phyloP scores from a whole-genome alignment of 2,888 invertebrate genomes.

The Drosophila barbarae region DNA sequence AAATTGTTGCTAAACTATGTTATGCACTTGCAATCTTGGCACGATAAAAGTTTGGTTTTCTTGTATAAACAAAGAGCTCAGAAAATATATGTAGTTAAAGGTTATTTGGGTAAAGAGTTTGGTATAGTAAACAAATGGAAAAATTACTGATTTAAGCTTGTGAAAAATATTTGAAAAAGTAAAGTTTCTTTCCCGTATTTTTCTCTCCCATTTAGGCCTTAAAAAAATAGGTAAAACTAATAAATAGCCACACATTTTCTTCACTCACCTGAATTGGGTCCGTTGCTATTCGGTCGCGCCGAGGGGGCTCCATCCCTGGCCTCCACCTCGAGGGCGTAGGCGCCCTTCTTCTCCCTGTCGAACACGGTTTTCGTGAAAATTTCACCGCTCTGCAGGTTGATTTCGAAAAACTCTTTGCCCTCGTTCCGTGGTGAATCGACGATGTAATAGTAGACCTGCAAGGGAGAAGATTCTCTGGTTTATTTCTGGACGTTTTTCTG shows the following conservation, averaged over 20 bases:
- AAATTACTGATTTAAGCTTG: neutral
- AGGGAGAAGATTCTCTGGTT: constrained; percentile 27
- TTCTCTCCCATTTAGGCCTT: neutral
- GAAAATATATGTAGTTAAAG: neutral
- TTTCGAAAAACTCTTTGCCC: constrained; percentile 97
- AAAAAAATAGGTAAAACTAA: neutral
- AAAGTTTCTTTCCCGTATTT: too few species aligned
- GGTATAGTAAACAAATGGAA: neutral
- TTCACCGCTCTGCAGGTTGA: constrained; percentile 96
- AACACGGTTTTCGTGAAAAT: constrained; percentile 97
- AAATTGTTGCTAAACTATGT: constrained; percentile 26
- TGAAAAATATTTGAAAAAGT: neutral
- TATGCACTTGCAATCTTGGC: constrained; percentile 22
- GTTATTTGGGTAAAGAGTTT: neutral
- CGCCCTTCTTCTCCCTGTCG: constrained; percentile 98
- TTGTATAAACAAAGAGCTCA: constrained; percentile 19
- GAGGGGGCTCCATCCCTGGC: constrained; percentile 98
- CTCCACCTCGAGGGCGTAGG: constrained; percentile 97
- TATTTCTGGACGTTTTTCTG: constrained; percentile 20
- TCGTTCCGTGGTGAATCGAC: constrained; percentile 95
- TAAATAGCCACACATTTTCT: neutral
- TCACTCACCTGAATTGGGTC: constrained; percentile 95
- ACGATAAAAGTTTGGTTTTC: constrained; percentile 13
- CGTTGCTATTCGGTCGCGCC: constrained; percentile 94
- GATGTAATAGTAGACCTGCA: constrained; percentile 94